A percentile compares a stretch with the other conserved stretches of the same genome.
Conservation (phyloP, 2,888 invertebrate genomes). For the Dinocampus coccinellae region DNA sequence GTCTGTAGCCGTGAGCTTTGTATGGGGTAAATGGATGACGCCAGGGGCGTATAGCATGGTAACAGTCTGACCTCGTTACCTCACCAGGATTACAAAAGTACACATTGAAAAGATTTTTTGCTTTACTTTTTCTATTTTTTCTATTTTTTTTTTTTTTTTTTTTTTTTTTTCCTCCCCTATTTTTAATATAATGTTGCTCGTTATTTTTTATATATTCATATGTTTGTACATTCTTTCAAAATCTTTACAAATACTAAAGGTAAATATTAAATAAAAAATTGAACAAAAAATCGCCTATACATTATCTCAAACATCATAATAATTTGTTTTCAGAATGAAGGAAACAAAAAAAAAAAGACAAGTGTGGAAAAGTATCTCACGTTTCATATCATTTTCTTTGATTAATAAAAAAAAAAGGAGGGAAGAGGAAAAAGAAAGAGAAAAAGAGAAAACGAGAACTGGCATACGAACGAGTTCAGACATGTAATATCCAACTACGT, state of each 20-base stretch:
- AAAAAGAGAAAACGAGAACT: too few relatives aligned
- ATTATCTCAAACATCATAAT: background rate
- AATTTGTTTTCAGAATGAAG: background rate
- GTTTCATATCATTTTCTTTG: slow-evolving; percentile 11
- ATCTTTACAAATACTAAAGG: too few relatives aligned
- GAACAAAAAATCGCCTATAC: background rate
- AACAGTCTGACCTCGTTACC: background rate
- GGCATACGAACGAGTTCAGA: slow-evolving; percentile 4
- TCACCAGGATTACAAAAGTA: background rate
- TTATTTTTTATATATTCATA: too few relatives aligned
- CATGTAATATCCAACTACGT: slow-evolving; percentile 23
- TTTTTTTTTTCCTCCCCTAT: background rate
- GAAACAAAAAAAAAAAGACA: background rate
- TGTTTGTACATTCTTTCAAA: too few relatives aligned
- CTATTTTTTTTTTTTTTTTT: background rate
- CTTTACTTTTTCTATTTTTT: too few relatives aligned
- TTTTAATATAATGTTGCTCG: background rate
- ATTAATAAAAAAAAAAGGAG: background rate
- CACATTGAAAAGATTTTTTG: background rate
- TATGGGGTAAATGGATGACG: background rate
- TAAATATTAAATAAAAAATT: background rate
- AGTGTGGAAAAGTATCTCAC: background rate
- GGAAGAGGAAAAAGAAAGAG: background rate
- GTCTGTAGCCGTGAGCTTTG: background rate
- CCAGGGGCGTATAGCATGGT: background rate